Conservation (phyloP, 1,140 invertebrate species). For the Atta texana region DNA sequence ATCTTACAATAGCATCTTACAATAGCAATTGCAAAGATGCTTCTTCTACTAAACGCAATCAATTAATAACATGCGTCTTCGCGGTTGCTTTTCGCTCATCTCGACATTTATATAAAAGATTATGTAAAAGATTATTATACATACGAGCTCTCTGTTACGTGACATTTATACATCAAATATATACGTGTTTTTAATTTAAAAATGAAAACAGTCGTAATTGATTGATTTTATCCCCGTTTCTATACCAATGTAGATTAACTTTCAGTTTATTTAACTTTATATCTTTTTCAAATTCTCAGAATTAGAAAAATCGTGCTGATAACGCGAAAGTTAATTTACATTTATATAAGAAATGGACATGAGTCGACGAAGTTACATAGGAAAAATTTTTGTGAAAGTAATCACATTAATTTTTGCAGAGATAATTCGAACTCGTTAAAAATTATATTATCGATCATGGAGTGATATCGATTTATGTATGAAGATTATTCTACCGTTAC, state of each 20-base stretch:
- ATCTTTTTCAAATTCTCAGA: no score
- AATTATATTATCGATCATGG: no score
- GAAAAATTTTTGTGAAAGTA: slow-evolving; percentile 17
- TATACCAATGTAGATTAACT: no score
- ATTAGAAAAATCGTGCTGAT: no score
- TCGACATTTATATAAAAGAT: not conserved
- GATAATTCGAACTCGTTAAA: not conserved
- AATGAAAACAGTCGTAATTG: not conserved
- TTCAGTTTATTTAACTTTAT: no score
- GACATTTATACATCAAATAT: not conserved
- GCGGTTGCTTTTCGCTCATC: not conserved
- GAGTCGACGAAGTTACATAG: no score
- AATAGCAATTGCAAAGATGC: no score
- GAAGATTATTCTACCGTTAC: not conserved
- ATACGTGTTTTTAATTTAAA: not conserved
- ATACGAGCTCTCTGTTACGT: not conserved
- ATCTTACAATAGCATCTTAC: no score
- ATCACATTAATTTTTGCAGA: not conserved
- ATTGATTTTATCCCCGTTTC: not conserved
- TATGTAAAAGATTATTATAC: slow-evolving; percentile 5
- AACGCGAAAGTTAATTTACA: no score
- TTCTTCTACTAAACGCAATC: no score
- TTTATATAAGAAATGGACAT: no score
- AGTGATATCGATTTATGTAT: not conserved
- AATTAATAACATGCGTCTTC: not conserved